Conservation (phyloP, 2,797 vertebrate species). For the Rhodeus uyekii region DNA sequence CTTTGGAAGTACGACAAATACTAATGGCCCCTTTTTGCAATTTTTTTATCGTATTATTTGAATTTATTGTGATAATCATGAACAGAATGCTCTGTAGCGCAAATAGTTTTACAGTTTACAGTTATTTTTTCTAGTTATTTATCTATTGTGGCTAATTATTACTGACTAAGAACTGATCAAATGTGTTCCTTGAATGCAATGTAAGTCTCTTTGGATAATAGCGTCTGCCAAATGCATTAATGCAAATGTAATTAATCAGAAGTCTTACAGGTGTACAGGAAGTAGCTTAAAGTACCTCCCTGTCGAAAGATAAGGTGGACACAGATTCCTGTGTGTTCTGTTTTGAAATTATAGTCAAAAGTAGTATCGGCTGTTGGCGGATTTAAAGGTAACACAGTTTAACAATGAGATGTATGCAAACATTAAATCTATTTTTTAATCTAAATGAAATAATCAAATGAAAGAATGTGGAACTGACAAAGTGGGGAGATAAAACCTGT, state of each 20-base stretch:
- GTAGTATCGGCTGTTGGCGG: no score
- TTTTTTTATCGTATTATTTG: not conserved
- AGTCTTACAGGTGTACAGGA: not conserved
- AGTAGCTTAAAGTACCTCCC: not conserved
- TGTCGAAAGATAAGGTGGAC: not conserved
- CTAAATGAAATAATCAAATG: not conserved
- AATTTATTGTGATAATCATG: not conserved
- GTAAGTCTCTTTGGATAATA: no score
- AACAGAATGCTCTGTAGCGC: not conserved
- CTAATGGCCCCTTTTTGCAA: not conserved
- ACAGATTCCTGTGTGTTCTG: not conserved
- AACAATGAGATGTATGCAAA: not conserved
- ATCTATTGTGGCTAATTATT: not conserved
- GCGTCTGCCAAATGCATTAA: no score
- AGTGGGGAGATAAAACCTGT: not conserved
- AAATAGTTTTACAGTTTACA: not conserved
- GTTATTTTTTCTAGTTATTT: not conserved
- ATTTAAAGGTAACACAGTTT: not conserved
- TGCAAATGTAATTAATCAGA: no score
- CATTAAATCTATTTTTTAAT: not conserved
- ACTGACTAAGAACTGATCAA: no score
- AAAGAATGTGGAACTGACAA: not conserved
- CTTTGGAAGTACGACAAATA: conserved; percentile 23
- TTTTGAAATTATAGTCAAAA: not conserved
- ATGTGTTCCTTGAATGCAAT: no score